Evolutionary conservation across 2,888 invertebrate species (phyloP).

Genomic region (Labia minor): DNA sequence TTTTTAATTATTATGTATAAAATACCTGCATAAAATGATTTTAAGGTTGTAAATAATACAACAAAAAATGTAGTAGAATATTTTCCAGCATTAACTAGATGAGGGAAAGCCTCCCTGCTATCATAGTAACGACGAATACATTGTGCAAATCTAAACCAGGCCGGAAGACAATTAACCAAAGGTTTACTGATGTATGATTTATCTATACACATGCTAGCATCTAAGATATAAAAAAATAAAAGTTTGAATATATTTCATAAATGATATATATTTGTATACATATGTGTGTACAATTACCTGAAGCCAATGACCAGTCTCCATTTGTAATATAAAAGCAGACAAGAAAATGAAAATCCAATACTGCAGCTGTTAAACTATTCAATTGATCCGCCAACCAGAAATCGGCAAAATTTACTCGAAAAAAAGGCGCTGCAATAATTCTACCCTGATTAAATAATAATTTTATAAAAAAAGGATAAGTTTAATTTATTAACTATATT

Average conservation of each 20-base stretch:
- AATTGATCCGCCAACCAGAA: slow-evolving; percentile 80
- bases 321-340: slow-evolving; percentile 70
- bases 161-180: slow-evolving; percentile 75
- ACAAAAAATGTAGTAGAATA: slow-evolving; percentile 66
- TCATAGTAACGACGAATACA: slow-evolving; percentile 73
- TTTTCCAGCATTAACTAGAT: slow-evolving; percentile 74
- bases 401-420: slow-evolving; percentile 69
- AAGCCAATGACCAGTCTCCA: slow-evolving; percentile 56
- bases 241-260: slow-evolving; percentile 18
- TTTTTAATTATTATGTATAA: too few species aligned
- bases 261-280: background rate
- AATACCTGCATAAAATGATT: slow-evolving; percentile 38
- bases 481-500: background rate
- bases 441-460: slow-evolving; percentile 40
- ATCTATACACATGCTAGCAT: slow-evolving; percentile 54
- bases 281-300: slow-evolving; percentile 41
- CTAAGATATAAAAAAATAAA: slow-evolving; percentile 30
- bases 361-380: slow-evolving; percentile 62
- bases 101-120: slow-evolving; percentile 64
- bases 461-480: slow-evolving; percentile 2
- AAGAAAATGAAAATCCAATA: slow-evolving; percentile 69
- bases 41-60: slow-evolving; percentile 46
- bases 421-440: slow-evolving; percentile 61
- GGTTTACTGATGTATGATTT: slow-evolving; percentile 68
- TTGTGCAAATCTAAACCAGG: slow-evolving; percentile 77